Evolutionary conservation across 2,888 invertebrate species (phyloP).

Genomic region (Pasiphila rectangulata): DNA sequence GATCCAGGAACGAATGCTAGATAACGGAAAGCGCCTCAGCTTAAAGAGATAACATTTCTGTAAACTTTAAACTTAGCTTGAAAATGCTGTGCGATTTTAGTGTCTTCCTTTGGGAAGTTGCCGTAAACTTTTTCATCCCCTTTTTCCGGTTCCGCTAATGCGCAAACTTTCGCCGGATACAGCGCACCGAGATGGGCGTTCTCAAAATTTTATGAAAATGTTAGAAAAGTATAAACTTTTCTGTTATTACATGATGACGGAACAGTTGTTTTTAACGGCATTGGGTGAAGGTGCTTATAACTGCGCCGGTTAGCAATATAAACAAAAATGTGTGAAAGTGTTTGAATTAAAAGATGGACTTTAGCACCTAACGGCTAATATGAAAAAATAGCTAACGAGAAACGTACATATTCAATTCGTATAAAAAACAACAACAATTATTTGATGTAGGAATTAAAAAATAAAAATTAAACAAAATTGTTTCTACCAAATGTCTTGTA

Average conservation of each 20-base stretch:
- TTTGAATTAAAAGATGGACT: no score
- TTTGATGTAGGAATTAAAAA: no score
- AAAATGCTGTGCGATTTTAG: slow-evolving; percentile 44
- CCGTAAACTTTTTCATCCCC: slow-evolving; percentile 62
- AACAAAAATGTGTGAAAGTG: no score
- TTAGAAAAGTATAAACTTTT: slow-evolving; percentile 37
- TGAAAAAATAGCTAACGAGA: no score
- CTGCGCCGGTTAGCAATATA: not conserved
- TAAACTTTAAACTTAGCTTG: slow-evolving; percentile 39
- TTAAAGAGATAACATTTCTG: slow-evolving; percentile 30
- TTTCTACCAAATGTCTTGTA: no score
- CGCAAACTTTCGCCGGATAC: slow-evolving; percentile 56
- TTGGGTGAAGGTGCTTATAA: slow-evolving; percentile 11
- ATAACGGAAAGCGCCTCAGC: slow-evolving; percentile 12
- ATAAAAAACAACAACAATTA: no score
- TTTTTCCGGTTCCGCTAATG: slow-evolving; percentile 64
- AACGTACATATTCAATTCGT: no score
- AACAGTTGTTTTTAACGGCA: slow-evolving; percentile 33
- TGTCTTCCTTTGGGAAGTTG: slow-evolving; percentile 45
- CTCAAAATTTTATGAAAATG: slow-evolving; percentile 51
- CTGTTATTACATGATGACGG: slow-evolving; percentile 26
- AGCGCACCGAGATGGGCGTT: slow-evolving; percentile 42
- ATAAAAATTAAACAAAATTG: no score
- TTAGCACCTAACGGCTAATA: no score
- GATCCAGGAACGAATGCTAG: slow-evolving; percentile 14